These are phyloP conservation scores for Chamaea fasciata DNA, from an alignment of 2,113 vertebrate species.

Conservation along the genomic window DNA sequence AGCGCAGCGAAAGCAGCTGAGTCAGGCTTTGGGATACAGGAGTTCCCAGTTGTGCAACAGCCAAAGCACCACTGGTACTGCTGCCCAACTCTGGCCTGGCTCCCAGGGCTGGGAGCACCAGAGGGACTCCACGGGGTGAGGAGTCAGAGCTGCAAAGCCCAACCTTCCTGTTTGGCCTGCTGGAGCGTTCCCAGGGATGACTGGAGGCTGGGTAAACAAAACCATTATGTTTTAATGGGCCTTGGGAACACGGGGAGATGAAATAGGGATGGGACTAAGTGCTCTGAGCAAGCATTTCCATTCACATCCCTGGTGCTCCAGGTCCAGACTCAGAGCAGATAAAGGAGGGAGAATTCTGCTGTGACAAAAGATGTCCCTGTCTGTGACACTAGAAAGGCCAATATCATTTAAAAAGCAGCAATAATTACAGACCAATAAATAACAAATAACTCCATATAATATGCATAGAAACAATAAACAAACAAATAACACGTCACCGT, in stretches of 20 bases:
- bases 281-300: neutral
- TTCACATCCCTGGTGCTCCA: neutral
- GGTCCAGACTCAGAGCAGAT: neutral
- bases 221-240: neutral
- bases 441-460: neutral
- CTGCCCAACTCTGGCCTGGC: neutral
- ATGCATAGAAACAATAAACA: neutral
- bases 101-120: neutral
- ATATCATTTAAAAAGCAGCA: neutral
- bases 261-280: neutral
- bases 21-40: neutral
- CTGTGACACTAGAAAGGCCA: neutral
- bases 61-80: neutral
- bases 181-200: neutral
- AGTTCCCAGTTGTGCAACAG: neutral
- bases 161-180: neutral
- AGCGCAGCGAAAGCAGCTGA: neutral
- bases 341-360: neutral
- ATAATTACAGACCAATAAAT: neutral
- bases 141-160: neutral
- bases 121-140: neutral
- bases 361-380: neutral
- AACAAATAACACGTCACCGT: no score
- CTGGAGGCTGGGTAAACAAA: constrained; percentile 28
- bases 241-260: neutral